These are phyloP conservation scores for Aldrovandia affinis DNA, from an alignment of 2,797 vertebrate species.

Conservation along the genomic window DNA sequence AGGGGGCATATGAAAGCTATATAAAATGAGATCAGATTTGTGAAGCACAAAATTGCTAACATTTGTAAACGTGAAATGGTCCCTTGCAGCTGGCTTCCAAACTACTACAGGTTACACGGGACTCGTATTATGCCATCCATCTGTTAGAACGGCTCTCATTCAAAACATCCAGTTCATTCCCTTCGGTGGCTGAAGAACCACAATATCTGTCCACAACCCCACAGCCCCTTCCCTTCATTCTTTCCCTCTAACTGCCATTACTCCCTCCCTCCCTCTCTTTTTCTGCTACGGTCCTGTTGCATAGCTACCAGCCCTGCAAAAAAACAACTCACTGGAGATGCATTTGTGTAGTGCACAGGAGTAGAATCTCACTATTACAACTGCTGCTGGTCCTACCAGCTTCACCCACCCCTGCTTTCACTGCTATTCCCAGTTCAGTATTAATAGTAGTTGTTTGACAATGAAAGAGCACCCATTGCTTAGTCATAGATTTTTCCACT, in stretches of 20 bases:
- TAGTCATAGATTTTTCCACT: slow-evolving; percentile 7
- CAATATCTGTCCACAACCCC: slow-evolving; percentile 32
- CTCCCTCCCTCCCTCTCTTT: slow-evolving; percentile 35
- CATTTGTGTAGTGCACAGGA: slow-evolving; percentile 45
- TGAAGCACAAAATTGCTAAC: neutral
- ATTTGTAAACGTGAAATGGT: neutral
- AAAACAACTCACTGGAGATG: slow-evolving; percentile 49
- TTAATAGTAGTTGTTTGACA: slow-evolving; percentile 38
- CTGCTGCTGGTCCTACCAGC: neutral
- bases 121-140: slow-evolving; percentile 23
- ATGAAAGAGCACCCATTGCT: neutral
- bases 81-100: neutral
- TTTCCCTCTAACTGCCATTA: slow-evolving; percentile 31
- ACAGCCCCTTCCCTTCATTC: slow-evolving; percentile 35
- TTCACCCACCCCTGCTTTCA: neutral
- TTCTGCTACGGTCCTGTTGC: slow-evolving; percentile 50
- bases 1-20: no score
- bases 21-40: neutral
- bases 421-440: neutral
- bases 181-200: slow-evolving; percentile 29
- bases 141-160: slow-evolving; percentile 35
- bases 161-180: slow-evolving; percentile 27
- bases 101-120: slow-evolving; percentile 1
- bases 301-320: slow-evolving; percentile 56
- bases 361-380: slow-evolving; percentile 30